Percentiles rank a stretch among this genome's conserved stretches.
Conservation (phyloP, 35 echinoderm and acorn worm genomes). For the Lytechinus pictus region DNA sequence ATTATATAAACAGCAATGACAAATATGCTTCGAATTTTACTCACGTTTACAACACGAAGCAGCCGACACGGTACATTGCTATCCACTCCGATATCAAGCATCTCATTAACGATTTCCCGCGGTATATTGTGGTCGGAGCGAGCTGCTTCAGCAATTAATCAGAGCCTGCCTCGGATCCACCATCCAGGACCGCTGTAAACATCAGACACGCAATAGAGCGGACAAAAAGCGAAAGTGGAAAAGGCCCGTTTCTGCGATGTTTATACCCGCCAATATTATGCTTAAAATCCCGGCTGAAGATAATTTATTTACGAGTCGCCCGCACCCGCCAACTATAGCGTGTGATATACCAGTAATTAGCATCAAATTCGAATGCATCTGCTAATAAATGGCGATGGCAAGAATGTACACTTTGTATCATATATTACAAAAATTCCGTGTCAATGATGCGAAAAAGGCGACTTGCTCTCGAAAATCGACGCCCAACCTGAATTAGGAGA, state of each 20-base stretch:
- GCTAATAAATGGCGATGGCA: too few species aligned
- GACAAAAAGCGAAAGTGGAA: neutral
- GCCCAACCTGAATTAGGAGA: too few species aligned
- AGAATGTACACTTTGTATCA: too few species aligned
- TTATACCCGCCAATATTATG: too few species aligned
- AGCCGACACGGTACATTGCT: neutral
- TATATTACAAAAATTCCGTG: too few species aligned
- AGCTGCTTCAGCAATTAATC: neutral
- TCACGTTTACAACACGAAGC: neutral
- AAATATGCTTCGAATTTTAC: neutral
- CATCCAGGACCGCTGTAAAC: neutral
- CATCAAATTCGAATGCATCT: too few species aligned
- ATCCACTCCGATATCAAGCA: neutral
- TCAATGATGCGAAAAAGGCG: too few species aligned
- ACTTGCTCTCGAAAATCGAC: too few species aligned
- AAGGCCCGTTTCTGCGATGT: neutral
- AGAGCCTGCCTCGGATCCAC: neutral
- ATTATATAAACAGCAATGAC: neutral
- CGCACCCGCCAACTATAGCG: too few species aligned
- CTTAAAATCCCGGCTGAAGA: too few species aligned
- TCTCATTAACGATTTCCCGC: neutral
- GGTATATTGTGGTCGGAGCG: neutral
- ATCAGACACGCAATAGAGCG: neutral
- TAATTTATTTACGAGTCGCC: too few species aligned
- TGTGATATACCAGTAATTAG: too few species aligned